Base-by-base conservation (phyloP, 2,888 invertebrate species). In the Thereva nobilitata region DNA sequence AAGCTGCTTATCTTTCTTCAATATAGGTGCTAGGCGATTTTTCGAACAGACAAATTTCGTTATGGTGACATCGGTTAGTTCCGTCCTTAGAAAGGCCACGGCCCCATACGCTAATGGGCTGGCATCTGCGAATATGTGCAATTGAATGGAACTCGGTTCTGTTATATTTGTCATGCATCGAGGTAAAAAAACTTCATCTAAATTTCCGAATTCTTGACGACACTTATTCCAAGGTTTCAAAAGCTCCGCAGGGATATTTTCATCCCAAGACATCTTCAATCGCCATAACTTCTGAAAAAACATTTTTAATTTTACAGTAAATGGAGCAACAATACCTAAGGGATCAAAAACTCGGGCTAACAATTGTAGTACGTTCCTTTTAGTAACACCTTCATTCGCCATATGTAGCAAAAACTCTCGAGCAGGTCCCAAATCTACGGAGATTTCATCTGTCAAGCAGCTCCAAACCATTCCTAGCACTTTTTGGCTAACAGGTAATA, bases 101-200 rank as follows among this genome's bases (percentile, higher is more conserved):
- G 69, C 67, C 4, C 67, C 64, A 44, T 64, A 69, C 4, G 67
- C 67, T 10, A 41, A 54, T 8, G 64, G n/a, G 23, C 69, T 67
- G 3, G 59, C 67, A 54, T 67, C 65, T n/a, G 61, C 54, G 41
- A 69, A 69, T 5, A 67, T 67, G 38, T 69, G 49, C 8, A 47
- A 5, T 10, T 47, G 7, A n/a, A 8, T 47, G n/a, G 5, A 10
- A 10, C 5, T 47, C 4, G 5, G 47, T 10, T 6, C 10, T n/a
- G 5, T 10, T 5, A 1, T 9, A 10, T 10, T 10, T 47, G 12
- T 8, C 5, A 47, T 10, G 10, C 10, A 10, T 47, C 47, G 8
- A 6, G 47, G 3, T 8, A 47, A 47, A 8, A n/a, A 9, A 9
- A 47, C 5, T 5, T 8, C 10, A 6, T 47, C 10, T 1, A 47